phyloP scores from a whole-genome alignment of 2,797 vertebrate species.

The Orestias chungarensis region DNA sequence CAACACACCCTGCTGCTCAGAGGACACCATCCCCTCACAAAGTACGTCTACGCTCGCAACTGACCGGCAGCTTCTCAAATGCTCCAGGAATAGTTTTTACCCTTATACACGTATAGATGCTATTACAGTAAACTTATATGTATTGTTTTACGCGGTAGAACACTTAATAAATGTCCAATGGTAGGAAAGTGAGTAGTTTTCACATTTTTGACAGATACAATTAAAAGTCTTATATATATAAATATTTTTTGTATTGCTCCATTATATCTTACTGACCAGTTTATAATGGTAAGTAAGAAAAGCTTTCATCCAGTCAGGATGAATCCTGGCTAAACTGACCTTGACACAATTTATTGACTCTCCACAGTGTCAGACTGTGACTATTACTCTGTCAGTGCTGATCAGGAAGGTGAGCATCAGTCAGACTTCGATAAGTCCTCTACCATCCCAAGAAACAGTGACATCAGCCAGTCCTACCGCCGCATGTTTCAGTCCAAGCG shows the following conservation, averaged over 20 bases:
- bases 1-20: slow-evolving; percentile 90
- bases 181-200: not conserved
- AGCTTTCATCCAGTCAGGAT: not conserved
- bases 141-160: not conserved
- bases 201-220: not conserved
- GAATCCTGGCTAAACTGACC: not conserved
- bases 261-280: too few relatives aligned
- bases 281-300: not conserved
- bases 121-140: too few relatives aligned
- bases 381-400: slow-evolving; percentile 87
- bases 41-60: slow-evolving; percentile 63
- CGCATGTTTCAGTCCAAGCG: slow-evolving; percentile 91
- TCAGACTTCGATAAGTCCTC: slow-evolving; percentile 88
- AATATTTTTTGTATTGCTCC: too few relatives aligned
- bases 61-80: not conserved
- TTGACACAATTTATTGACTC: not conserved
- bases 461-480: slow-evolving; percentile 89
- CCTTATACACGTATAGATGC: too few relatives aligned
- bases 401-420: slow-evolving; percentile 83
- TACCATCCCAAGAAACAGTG: slow-evolving; percentile 88
- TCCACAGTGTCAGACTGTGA: slow-evolving; percentile 89
- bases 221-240: too few relatives aligned
- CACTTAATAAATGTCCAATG: too few relatives aligned
- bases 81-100: not conserved
- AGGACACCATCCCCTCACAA: slow-evolving; percentile 90